Percentiles rank a stretch among this genome's conserved stretches.
Evolutionary conservation across 2,797 vertebrate species (phyloP).

Genomic region (Etheostoma nigrum): DNA sequence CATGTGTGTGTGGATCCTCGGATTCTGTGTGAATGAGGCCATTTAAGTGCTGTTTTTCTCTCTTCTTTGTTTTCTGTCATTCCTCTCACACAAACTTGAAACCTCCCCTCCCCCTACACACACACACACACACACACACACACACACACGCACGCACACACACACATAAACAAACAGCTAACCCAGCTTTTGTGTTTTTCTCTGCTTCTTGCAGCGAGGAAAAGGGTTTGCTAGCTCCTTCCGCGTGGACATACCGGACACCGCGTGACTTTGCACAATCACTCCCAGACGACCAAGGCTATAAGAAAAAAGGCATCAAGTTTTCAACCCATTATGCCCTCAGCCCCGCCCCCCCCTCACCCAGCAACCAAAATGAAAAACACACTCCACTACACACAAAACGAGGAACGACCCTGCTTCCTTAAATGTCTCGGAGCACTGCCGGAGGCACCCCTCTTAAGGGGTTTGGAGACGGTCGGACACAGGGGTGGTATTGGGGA

Average conservation of each 20-base stretch:
- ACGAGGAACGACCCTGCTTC: conserved; percentile 18
- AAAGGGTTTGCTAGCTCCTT: conserved; percentile 99
- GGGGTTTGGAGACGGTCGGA: conserved; percentile 3
- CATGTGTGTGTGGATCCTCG: conserved; percentile 24
- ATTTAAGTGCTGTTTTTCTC: conserved; percentile 16
- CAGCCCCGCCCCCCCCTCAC: conserved; percentile 20
- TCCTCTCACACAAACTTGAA: conserved; percentile 13
- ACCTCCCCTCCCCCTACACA: too few relatives aligned
- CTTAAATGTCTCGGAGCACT: conserved; percentile 77
- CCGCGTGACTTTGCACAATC: conserved; percentile 96
- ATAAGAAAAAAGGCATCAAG: conserved; percentile 82
- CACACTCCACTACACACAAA: conserved; percentile 24
- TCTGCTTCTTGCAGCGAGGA: conserved; percentile 88
- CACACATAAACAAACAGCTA: conserved; percentile 16
- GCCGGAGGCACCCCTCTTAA: conserved; percentile 56
- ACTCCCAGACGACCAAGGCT: conserved; percentile 48
- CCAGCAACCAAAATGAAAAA: conserved; percentile 14
- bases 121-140: neutral
- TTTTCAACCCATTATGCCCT: conserved; percentile 88
- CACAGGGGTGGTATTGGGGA: neutral
- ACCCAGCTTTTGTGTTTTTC: conserved; percentile 49
- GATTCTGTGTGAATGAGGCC: conserved; percentile 56
- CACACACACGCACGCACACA: neutral
- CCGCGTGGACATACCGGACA: conserved; percentile 94
- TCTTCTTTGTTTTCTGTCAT: conserved; percentile 14